Conservation (phyloP, 2,888 invertebrate genomes). For the Lottia scabra region DNA sequence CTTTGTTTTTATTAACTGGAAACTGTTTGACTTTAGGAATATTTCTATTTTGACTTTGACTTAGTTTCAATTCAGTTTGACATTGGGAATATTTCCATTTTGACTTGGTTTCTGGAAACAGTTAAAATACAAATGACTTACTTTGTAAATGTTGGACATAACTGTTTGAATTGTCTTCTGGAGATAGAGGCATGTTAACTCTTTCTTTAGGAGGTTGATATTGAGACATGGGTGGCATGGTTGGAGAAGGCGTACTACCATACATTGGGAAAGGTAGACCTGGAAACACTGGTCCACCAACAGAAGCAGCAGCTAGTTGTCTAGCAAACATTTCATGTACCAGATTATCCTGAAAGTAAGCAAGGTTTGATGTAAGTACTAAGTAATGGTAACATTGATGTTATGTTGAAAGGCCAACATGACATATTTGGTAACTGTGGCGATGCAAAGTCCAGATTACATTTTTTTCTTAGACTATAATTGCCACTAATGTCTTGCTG, state of each 20-base stretch:
- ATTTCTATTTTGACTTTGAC: too few species aligned
- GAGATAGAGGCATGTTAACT: constrained; percentile 26
- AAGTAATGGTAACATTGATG: too few species aligned
- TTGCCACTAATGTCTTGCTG: too few species aligned
- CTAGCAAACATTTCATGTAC: constrained; percentile 61
- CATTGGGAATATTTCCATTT: too few species aligned
- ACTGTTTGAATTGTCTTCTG: constrained; percentile 52
- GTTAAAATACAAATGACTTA: constrained; percentile 27
- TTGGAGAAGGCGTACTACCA: constrained; percentile 72
- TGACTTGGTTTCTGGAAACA: too few species aligned
- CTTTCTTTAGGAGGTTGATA: constrained; percentile 72
- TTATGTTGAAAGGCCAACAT: too few species aligned
- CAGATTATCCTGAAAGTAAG: constrained; percentile 53
- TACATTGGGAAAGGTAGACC: constrained; percentile 55
- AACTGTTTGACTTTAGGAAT: too few species aligned
- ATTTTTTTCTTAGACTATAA: too few species aligned
- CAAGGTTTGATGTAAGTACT: constrained; percentile 5
- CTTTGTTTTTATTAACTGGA: too few species aligned
- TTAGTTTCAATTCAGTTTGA: too few species aligned
- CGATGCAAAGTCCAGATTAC: too few species aligned
- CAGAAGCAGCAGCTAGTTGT: constrained; percentile 50
- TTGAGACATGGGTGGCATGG: constrained; percentile 72
- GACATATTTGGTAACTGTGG: too few species aligned
- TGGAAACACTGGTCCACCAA: constrained; percentile 48
- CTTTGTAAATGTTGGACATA: constrained; percentile 60